Base-by-base conservation (phyloP, 2,888 invertebrate genomes). In the Agrochola lychnidis region DNA sequence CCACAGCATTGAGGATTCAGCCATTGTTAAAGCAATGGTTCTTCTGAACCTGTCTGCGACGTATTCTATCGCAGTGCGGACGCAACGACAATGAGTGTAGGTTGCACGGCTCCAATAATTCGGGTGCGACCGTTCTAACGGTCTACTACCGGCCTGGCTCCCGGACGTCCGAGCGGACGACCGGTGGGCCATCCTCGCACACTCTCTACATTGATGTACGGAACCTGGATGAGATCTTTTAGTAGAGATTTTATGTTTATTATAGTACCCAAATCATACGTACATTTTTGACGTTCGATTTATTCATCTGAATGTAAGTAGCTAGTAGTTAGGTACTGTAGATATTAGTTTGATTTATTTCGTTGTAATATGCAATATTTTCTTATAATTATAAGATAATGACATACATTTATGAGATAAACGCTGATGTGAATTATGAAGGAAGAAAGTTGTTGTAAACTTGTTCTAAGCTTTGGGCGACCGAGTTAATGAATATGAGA, bases 161-260 rank as follows among this genome's bases (percentile, higher is more conserved):
- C 87, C 86, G 91, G 83, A 85, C 78, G 70, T 80, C 75, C 84
- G 78, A 36, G 76, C 88, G 86, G 88, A 88, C 73, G 81, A 85
- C 81, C 83, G 82, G 80, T 86, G 74, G 64, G 69, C 61, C 77
- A 68, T 74, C 70, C 87, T 72, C 30, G 59, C 59, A 40, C 66
- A 42, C 73, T 61, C 19, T 25, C 12, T n/a, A 45, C 81, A 53
- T 16, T 51, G 78, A 75, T 75, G 36, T 71, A 64, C 0, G 2
- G 9, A 3, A 6, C 73, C 85, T 88, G 14, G 89, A 87, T 70
- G 19, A 19, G 68, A 14, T 42, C 2, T 4, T 36, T 14, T 62
- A 5, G 12, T 19, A 19, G 9, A 42, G 4, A 19, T 25, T 40
- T 67, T 22, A 16, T 9, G 9, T 14, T 30, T 4, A 16, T 22